Base-by-base conservation (phyloP, 1,140 invertebrate species). In the Lepidurus couesii region DNA sequence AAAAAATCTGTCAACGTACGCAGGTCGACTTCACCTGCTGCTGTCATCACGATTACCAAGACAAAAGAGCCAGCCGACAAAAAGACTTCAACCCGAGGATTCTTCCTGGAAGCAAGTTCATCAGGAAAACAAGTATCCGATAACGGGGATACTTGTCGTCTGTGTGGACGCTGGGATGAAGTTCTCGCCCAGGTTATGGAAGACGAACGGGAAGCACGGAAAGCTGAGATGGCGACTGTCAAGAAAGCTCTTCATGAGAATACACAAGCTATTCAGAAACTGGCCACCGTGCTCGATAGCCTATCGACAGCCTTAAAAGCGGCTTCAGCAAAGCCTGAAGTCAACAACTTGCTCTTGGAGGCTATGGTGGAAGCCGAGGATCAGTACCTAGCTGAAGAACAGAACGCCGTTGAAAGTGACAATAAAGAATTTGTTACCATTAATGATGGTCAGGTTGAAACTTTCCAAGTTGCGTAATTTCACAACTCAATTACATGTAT, bases 181-280 rank as follows among this genome's bases (percentile, higher is more conserved):
- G 53, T 65, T 21, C 21, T 65, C 6, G 53, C 53, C 4, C 53
- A 65, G 13, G 21, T 65, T 65, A 65, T 65, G 53, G n/a, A 65
- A n/a, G 53, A 65, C 53, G 53, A 65, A 21, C 53, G 53, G 3
- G 53, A 65, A 65, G 53, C 53, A 7, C 53, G 53, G 16, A 65
- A 65, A 65, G 53, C 53, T 13, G 53, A 65, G 53, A 7, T 65
- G 21, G 53, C 53, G 53, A 65, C 53, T 7, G 21, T 65, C 21
- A 65, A 65, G 3, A 65, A 65, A 65, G 53, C 53, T 9, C 16
- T 65, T 65, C 53, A 21, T n/a, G 53, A 65, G 21, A 65, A 65
- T 65, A 65, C 53, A 65, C n/a, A 65, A 65, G 53, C 53, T 13
- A 65, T 65, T 65, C 53, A 65, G 53, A 65, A 65, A 65, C 53